Conservation (phyloP, 2,888 invertebrate genomes). For the Noctua pronuba region DNA sequence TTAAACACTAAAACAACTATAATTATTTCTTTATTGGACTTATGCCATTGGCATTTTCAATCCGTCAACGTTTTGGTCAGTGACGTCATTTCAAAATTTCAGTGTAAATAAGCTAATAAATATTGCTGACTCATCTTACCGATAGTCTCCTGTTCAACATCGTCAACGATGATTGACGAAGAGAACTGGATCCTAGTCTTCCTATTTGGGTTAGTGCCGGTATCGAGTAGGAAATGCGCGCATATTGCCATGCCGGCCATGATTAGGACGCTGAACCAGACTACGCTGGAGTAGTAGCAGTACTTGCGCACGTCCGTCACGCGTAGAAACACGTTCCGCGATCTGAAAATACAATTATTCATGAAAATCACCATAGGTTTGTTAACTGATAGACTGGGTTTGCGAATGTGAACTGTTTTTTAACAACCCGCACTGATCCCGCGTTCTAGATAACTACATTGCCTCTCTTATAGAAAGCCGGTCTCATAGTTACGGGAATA, state of each 20-base stretch:
- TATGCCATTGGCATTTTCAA: background rate
- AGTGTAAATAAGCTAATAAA: background rate
- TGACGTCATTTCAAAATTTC: conserved; percentile 4
- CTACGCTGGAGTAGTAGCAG: conserved; percentile 95
- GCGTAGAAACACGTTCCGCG: conserved; percentile 95
- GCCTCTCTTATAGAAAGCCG: background rate
- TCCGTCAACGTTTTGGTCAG: background rate
- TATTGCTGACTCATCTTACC: conserved; percentile 81
- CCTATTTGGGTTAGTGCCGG: conserved; percentile 89
- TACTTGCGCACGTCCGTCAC: conserved; percentile 96
- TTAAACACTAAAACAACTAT: background rate
- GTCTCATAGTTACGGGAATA: background rate
- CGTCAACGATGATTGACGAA: conserved; percentile 87
- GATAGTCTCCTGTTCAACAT: conserved; percentile 93
- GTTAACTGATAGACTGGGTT: background rate
- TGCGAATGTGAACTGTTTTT: background rate
- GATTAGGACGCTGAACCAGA: conserved; percentile 93
- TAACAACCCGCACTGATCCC: background rate
- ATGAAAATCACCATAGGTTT: background rate
- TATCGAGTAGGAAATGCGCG: conserved; percentile 95
- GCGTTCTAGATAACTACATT: background rate
- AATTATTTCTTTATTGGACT: background rate
- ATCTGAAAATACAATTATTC: conserved; percentile 87
- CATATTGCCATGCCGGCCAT: conserved; percentile 94
- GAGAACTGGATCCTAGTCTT: conserved; percentile 84